Conservation (phyloP, 2,797 vertebrate species). For the Benthosema pterotum region DNA sequence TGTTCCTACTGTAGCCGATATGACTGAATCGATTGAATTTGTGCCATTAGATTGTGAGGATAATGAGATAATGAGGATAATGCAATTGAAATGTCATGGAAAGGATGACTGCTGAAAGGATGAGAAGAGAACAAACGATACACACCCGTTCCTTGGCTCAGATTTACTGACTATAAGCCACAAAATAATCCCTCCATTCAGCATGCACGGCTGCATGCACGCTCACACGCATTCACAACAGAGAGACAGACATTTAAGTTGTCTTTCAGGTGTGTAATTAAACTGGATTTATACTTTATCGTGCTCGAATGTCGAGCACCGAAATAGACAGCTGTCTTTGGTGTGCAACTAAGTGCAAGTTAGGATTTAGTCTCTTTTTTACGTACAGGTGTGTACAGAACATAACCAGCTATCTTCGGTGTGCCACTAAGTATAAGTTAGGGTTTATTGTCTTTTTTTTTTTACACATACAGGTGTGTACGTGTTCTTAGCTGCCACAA, state of each 20-base stretch:
- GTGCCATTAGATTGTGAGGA: not conserved
- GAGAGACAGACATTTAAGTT: too few relatives aligned
- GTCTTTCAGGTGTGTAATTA: too few relatives aligned
- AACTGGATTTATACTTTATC: not conserved
- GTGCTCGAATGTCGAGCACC: too few relatives aligned
- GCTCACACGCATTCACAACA: not conserved
- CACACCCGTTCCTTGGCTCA: not conserved
- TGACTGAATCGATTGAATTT: conserved; percentile 6
- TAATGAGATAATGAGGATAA: not conserved
- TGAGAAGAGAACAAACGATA: not conserved
- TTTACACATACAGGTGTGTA: not conserved
- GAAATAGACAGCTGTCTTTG: too few relatives aligned
- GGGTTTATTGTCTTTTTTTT: not conserved
- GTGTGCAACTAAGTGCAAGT: too few relatives aligned
- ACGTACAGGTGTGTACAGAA: not conserved
- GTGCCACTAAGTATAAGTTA: too few relatives aligned
- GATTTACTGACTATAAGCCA: conserved; percentile 15
- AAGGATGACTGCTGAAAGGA: not conserved
- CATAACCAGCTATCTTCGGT: too few relatives aligned
- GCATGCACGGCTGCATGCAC: not conserved
- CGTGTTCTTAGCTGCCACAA: not conserved
- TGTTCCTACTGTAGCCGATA: not conserved
- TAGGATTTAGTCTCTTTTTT: not conserved
- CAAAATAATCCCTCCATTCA: conserved; percentile 3
- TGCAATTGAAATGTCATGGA: too few relatives aligned